Percentiles rank a stretch among this genome's conserved stretches.
phyloP scores from a whole-genome alignment of 2,888 invertebrate genomes.

The Drosophila silvestris region DNA sequence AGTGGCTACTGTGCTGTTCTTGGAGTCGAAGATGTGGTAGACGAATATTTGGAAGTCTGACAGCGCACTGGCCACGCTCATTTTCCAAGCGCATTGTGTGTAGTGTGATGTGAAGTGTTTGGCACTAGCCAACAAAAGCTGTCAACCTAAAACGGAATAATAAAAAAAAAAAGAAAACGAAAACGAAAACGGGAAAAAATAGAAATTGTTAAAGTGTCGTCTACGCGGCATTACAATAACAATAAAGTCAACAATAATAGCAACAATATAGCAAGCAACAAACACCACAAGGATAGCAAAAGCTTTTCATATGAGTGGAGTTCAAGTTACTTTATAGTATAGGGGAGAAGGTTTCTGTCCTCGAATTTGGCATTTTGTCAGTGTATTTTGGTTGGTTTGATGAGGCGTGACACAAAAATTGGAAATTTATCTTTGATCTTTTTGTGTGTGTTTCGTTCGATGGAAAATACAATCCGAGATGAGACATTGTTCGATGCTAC shows the following conservation, averaged over 20 bases:
- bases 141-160: slow-evolving; percentile 59
- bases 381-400: slow-evolving; percentile 67
- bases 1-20: slow-evolving; percentile 28
- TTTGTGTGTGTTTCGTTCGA: slow-evolving; percentile 62
- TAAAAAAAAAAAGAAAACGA: slow-evolving; percentile 19
- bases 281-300: slow-evolving; percentile 65
- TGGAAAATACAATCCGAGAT: slow-evolving; percentile 59
- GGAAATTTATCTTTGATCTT: slow-evolving; percentile 80
- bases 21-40: slow-evolving; percentile 20
- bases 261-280: slow-evolving; percentile 47
- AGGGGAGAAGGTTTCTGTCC: not conserved
- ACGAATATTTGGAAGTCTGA: slow-evolving; percentile 35
- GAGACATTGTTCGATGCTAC: slow-evolving; percentile 43
- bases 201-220: slow-evolving; percentile 72
- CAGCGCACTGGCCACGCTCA: slow-evolving; percentile 55
- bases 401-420: slow-evolving; percentile 76
- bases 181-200: slow-evolving; percentile 13
- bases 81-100: slow-evolving; percentile 68
- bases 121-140: slow-evolving; percentile 72
- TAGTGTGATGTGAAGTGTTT: slow-evolving; percentile 71
- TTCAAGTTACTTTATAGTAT: slow-evolving; percentile 48
- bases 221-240: slow-evolving; percentile 75
- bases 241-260: slow-evolving; percentile 74
- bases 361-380: slow-evolving; percentile 58
- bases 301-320: slow-evolving; percentile 75